phyloP scores from a whole-genome alignment of 2,888 invertebrate genomes.

The Drosophila maculinotata region DNA sequence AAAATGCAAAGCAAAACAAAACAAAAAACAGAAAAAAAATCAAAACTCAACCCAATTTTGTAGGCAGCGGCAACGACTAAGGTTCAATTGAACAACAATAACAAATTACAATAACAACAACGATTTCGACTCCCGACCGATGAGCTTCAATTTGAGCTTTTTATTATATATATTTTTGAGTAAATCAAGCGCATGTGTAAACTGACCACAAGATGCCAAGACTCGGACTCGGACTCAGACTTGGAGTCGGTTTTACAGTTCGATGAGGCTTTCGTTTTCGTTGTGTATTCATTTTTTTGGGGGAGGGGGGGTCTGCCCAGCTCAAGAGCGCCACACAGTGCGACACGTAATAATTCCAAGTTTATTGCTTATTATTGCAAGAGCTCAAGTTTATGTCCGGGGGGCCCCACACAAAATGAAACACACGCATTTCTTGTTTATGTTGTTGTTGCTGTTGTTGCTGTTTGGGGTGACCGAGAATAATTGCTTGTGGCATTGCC shows the following conservation, averaged over 20 bases:
- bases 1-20: constrained; percentile 49
- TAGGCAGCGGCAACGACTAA: constrained; percentile 58
- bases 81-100: constrained; percentile 71
- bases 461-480: constrained; percentile 42
- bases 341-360: constrained; percentile 71
- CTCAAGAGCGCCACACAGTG: no score
- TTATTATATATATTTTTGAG: no score
- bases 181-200: constrained; percentile 3
- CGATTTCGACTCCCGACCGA: constrained; percentile 10
- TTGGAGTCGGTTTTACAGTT: constrained; percentile 1
- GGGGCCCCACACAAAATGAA: not conserved
- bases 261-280: constrained; percentile 70
- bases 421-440: constrained; percentile 11
- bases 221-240: constrained; percentile 13
- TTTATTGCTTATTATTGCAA: constrained; percentile 72
- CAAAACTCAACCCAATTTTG: constrained; percentile 74
- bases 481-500: constrained; percentile 53
- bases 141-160: constrained; percentile 41
- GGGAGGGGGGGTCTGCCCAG: no score
- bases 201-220: constrained; percentile 29
- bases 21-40: constrained; percentile 36
- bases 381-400: constrained; percentile 27
- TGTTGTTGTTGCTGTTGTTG: constrained; percentile 10
- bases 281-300: constrained; percentile 13
- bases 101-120: constrained; percentile 16